Conservation (phyloP, 2,888 invertebrate species). For the Anagyrus pseudococci region DNA sequence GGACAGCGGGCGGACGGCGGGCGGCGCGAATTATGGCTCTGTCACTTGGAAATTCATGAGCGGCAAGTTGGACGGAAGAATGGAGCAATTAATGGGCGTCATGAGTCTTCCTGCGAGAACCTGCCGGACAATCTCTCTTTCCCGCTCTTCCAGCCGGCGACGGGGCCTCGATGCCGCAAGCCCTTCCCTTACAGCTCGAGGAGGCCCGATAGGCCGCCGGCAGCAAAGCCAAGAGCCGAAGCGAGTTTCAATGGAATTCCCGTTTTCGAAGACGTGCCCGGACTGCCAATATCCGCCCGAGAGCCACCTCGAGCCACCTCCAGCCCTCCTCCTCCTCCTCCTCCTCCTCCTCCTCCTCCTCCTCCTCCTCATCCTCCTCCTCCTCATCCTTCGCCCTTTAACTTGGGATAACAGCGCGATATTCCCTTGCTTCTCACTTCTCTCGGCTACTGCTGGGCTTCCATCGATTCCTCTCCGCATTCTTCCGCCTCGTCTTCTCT, state of each 20-base stretch:
- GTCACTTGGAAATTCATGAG: constrained; percentile 50
- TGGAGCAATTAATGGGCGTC: constrained; percentile 52
- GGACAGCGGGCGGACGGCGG: constrained; percentile 38
- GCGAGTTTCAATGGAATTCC: constrained; percentile 51
- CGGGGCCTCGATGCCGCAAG: neutral
- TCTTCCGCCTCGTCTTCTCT: too few species aligned
- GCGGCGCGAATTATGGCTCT: constrained; percentile 42
- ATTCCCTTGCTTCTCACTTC: too few species aligned
- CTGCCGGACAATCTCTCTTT: constrained; percentile 42
- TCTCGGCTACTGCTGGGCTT: too few species aligned
- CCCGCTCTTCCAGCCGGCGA: neutral
- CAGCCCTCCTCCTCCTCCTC: neutral
- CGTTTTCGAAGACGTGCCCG: constrained; percentile 50
- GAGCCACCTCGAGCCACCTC: neutral
- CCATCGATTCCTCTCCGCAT: too few species aligned
- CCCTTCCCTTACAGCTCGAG: neutral
- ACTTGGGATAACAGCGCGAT: too few species aligned
- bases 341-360: neutral
- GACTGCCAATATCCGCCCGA: constrained; percentile 40
- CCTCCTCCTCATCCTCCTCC: too few species aligned
- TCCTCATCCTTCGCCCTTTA: too few species aligned
- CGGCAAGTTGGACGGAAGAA: constrained; percentile 48
- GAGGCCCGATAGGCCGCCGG: neutral
- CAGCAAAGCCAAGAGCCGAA: constrained; percentile 30
- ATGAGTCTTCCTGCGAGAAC: constrained; percentile 45